These are phyloP conservation scores for Plecotus auritus DNA, from an alignment of 2,113 vertebrate species.

Conservation along the genomic window DNA sequence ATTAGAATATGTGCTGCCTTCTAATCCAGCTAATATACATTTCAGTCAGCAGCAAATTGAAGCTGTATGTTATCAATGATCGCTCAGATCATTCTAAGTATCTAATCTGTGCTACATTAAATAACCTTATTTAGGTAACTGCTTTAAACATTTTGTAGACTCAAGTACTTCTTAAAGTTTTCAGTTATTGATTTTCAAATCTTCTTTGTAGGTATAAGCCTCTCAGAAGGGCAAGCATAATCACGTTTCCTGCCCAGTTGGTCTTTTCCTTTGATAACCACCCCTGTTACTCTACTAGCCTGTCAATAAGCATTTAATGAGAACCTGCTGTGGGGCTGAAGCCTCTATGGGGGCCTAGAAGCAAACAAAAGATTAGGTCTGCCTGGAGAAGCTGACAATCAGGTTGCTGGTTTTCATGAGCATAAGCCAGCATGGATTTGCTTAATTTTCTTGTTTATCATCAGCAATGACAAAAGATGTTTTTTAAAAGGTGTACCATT, in stretches of 20 bases:
- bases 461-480: background rate
- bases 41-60: conserved; percentile 39
- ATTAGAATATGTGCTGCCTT: background rate
- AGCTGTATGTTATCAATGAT: background rate
- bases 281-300: background rate
- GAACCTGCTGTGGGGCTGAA: background rate
- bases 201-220: conserved; percentile 49
- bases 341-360: background rate
- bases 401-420: background rate
- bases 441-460: conserved; percentile 48
- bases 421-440: background rate
- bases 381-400: background rate
- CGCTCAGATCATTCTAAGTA: conserved; percentile 12
- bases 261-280: conserved; percentile 51
- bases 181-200: conserved; percentile 65
- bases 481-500: background rate
- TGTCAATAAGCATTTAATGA: conserved; percentile 38
- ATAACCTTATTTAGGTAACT: conserved; percentile 56
- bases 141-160: background rate
- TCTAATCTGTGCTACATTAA: conserved; percentile 51
- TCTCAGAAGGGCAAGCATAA: conserved; percentile 44
- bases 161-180: conserved; percentile 52
- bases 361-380: conserved; percentile 6
- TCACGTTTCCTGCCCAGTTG: background rate
- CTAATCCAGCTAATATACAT: background rate